Evolutionary conservation across 2,113 vertebrate genomes (phyloP).

Genomic region (Fukomys damarensis): DNA sequence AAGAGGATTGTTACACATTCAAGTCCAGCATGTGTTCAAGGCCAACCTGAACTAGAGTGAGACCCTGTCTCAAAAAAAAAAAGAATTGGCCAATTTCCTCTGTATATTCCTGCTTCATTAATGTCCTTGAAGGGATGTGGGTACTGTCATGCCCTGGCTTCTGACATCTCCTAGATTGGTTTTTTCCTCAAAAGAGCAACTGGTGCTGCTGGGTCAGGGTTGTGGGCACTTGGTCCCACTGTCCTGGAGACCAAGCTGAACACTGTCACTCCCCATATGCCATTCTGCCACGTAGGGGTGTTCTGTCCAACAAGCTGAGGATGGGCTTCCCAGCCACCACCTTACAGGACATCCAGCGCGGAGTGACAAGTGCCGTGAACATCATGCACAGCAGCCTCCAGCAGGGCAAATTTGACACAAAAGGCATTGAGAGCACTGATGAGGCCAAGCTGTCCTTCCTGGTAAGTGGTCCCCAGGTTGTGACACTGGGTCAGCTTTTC

Average conservation of each 20-base stretch:
- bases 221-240: neutral
- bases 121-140: neutral
- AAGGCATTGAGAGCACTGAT: slow-evolving; percentile 96
- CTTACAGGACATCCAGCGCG: slow-evolving; percentile 97
- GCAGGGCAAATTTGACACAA: slow-evolving; percentile 97
- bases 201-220: neutral
- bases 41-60: neutral
- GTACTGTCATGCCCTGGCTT: neutral
- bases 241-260: neutral
- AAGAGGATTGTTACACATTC: neutral
- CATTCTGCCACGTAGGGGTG: slow-evolving; percentile 88
- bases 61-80: neutral
- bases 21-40: neutral
- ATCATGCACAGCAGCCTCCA: slow-evolving; percentile 99
- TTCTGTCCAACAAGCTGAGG: slow-evolving; percentile 94
- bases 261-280: neutral
- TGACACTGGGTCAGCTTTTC: neutral
- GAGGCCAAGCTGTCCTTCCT: slow-evolving; percentile 97
- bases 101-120: neutral
- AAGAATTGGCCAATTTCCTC: neutral
- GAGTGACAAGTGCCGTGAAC: slow-evolving; percentile 98
- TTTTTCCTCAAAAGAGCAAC: neutral
- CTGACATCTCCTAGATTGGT: neutral
- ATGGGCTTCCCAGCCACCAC: slow-evolving; percentile 97
- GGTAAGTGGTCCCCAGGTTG: slow-evolving; percentile 84